Percentiles rank a stretch among this genome's conserved stretches.
These are phyloP conservation scores for Sinocyclocheilus anshuiensis DNA, from an alignment of 2,113 vertebrate genomes.

Conservation along the genomic window DNA sequence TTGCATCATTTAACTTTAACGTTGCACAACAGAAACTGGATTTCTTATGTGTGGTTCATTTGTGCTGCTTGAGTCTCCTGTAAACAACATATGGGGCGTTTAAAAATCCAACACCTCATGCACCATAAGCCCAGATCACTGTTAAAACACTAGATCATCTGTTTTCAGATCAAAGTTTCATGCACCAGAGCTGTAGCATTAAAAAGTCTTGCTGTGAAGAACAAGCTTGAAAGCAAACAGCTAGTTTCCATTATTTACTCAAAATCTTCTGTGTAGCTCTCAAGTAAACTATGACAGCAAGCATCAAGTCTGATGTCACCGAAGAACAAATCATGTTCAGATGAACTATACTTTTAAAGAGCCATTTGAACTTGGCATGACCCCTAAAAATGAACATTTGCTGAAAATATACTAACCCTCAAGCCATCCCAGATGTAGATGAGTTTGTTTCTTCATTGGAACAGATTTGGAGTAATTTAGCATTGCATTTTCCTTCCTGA, in stretches of 20 bases:
- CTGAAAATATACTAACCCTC: too few species aligned
- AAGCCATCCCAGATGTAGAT: neutral
- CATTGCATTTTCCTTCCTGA: neutral
- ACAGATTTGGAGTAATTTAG: neutral
- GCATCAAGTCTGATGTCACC: too few species aligned
- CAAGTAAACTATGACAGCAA: too few species aligned
- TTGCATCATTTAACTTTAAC: slow-evolving; percentile 18
- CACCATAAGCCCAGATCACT: neutral
- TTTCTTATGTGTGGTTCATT: slow-evolving; percentile 3
- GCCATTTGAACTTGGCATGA: too few species aligned
- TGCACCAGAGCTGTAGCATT: neutral
- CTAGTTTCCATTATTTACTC: too few species aligned
- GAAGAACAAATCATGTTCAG: too few species aligned
- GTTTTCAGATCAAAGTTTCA: slow-evolving; percentile 2
- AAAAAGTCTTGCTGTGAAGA: neutral
- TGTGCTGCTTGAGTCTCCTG: slow-evolving; percentile 7
- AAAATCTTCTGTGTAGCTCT: too few species aligned
- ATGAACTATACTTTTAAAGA: too few species aligned
- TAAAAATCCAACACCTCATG: slow-evolving; percentile 10
- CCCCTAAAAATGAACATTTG: too few species aligned
- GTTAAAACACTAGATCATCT: neutral
- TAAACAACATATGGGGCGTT: neutral
- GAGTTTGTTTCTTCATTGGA: neutral
- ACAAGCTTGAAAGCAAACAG: neutral
- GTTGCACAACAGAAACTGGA: slow-evolving; percentile 13